Evolutionary conservation across 2,888 invertebrate species (phyloP), one percentile per base, ranked within the genome.

Genomic region (Timema cristinae): DNA sequence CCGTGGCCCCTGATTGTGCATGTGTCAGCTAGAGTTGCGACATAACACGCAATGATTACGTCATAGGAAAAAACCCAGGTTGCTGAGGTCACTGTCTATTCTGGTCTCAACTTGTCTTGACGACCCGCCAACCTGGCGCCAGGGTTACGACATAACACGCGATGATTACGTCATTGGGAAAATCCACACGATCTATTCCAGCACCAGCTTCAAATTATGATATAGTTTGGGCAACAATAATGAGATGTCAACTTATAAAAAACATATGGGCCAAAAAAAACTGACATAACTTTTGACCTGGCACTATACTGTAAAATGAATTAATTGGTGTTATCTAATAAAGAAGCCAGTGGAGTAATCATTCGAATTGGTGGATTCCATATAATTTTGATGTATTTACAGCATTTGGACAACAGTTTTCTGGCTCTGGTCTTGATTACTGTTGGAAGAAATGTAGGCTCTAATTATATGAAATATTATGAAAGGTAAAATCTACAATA

Each of bases 241-340:
- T 59, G 59, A 8, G 13, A 59, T n/a, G 59, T 59, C 59, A 59
- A 59, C 59, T 8, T 5, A 59, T 59, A 15, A 11, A 59, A 59
- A n/a, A 5, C 15, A 59, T 13, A 59, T 59, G 15, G n/a, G 59
- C 13, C 59, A 59, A 9, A 59, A 59, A 4, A n/a, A 59, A 59
- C 15, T 1, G n/a, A 13, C 9, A 59, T 59, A 59, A 59, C 59
- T 13, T 59, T 59, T n/a, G 59, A 59, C 9, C 13, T 16, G n/a
- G 59, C 15, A 59, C 59, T 59, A 8, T 59, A 16, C 59, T 59
- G 59, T 59, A 59, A n/a, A 13, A n/a, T n/a, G 32, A 59, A 59
- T 59, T 2, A 59, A 59, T 59, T 13, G 59, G 8, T 59, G 59
- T 59, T 0, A 32, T 9, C 5, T n/a, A 11, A 59, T 13, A 10